phyloP scores from a whole-genome alignment of 2,888 invertebrate species.

The Trichacis sp. region DNA sequence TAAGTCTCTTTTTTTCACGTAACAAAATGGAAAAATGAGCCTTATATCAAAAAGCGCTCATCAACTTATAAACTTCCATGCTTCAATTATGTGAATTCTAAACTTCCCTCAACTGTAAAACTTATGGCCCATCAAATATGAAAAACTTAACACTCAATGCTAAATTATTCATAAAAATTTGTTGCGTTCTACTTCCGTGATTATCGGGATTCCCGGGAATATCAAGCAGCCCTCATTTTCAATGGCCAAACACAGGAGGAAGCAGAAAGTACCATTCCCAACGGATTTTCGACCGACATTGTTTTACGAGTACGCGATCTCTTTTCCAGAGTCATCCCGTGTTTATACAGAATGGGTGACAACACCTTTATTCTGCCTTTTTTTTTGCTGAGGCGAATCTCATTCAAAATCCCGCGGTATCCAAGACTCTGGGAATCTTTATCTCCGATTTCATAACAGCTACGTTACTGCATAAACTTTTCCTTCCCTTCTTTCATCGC shows the following conservation, averaged over 20 bases:
- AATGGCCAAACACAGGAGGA: slow-evolving; percentile 34
- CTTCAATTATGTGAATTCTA: too few species aligned
- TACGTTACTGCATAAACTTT: slow-evolving; percentile 39
- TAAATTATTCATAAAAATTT: too few species aligned
- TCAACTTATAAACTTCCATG: too few species aligned
- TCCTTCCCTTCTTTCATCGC: slow-evolving; percentile 41
- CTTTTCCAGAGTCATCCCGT: slow-evolving; percentile 34
- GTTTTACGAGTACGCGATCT: slow-evolving; percentile 36
- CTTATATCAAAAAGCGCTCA: too few species aligned
- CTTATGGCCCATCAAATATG: too few species aligned
- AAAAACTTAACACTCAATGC: too few species aligned
- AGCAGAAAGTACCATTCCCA: slow-evolving; percentile 37
- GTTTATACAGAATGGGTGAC: slow-evolving; percentile 41
- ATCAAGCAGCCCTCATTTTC: slow-evolving; percentile 11
- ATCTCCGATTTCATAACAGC: slow-evolving; percentile 36
- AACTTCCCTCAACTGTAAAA: too few species aligned
- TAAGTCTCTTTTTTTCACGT: too few species aligned
- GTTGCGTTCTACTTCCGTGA: too few species aligned
- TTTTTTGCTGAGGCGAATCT: slow-evolving; percentile 38
- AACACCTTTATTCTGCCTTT: slow-evolving; percentile 39
- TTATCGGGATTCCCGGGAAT: too few species aligned
- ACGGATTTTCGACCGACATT: too few species aligned
- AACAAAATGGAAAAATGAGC: too few species aligned
- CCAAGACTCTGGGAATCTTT: slow-evolving; percentile 24
- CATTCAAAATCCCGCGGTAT: slow-evolving; percentile 24